These are phyloP conservation scores for Empidonax alnorum DNA, from an alignment of 2,113 vertebrate genomes.

Conservation along the genomic window DNA sequence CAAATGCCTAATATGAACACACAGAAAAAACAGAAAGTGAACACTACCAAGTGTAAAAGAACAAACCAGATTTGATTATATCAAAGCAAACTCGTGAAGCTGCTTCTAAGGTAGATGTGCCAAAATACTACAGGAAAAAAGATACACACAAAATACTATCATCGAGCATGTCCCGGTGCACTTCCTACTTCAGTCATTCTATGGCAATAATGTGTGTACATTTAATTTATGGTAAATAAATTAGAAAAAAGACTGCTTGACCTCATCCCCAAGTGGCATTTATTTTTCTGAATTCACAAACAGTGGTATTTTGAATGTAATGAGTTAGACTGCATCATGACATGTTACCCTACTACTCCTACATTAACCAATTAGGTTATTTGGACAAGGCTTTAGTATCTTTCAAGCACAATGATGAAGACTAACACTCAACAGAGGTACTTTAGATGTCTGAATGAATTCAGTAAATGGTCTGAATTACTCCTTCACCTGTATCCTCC, in stretches of 20 bases:
- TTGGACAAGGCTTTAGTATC: background rate
- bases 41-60: background rate
- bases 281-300: background rate
- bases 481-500: background rate
- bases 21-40: background rate
- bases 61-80: background rate
- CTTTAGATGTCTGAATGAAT: background rate
- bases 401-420: background rate
- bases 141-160: background rate
- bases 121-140: background rate
- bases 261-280: background rate
- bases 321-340: background rate
- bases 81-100: background rate
- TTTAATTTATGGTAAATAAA: background rate
- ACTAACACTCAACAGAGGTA: background rate
- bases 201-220: background rate
- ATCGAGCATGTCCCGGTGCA: rapidly evolving
- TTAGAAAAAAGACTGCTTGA: background rate
- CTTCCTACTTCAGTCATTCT: background rate
- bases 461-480: background rate
- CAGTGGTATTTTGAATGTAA: background rate
- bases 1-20: background rate
- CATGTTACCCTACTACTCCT: background rate
- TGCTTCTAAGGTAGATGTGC: background rate
- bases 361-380: background rate